phyloP scores from a whole-genome alignment of 2,797 vertebrate species.

The Pseudomugil tenellus region DNA sequence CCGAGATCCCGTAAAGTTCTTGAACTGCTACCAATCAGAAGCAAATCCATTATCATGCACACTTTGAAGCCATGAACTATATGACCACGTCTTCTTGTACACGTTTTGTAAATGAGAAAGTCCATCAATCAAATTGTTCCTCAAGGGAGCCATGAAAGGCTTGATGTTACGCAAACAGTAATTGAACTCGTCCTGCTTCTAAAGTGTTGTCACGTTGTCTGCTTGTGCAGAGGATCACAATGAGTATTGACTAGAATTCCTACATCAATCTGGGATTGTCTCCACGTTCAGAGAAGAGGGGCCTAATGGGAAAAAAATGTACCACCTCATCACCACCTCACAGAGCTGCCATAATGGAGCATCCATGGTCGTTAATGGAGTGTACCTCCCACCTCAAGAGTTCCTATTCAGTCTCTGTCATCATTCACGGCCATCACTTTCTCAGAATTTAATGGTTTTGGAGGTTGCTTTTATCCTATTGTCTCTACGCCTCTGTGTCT shows the following conservation, averaged over 20 bases:
- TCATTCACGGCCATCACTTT: conserved; percentile 89
- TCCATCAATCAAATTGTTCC: conserved; percentile 74
- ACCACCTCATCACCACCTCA: conserved; percentile 79
- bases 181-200: conserved; percentile 70
- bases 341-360: conserved; percentile 80
- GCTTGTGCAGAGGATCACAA: conserved; percentile 53
- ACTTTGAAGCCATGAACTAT: conserved; percentile 49
- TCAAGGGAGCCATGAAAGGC: conserved; percentile 59
- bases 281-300: conserved; percentile 55
- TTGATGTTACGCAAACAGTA: conserved; percentile 73
- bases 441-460: conserved; percentile 89
- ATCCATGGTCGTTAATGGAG: conserved; percentile 81
- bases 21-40: conserved; percentile 61
- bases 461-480: conserved; percentile 90
- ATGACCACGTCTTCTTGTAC: conserved; percentile 62
- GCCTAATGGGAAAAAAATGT: conserved; percentile 75
- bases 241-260: conserved; percentile 52
- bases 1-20: conserved; percentile 45
- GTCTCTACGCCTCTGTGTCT: conserved; percentile 81
- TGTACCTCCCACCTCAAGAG: conserved; percentile 85
- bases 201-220: conserved; percentile 67
- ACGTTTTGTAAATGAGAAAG: conserved; percentile 63
- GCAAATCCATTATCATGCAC: conserved; percentile 58
- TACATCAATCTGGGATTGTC: conserved; percentile 74
- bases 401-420: conserved; percentile 86